These are phyloP conservation scores for Nectonema munidae DNA, from an alignment of 2,888 invertebrate genomes.

Conservation along the genomic window DNA sequence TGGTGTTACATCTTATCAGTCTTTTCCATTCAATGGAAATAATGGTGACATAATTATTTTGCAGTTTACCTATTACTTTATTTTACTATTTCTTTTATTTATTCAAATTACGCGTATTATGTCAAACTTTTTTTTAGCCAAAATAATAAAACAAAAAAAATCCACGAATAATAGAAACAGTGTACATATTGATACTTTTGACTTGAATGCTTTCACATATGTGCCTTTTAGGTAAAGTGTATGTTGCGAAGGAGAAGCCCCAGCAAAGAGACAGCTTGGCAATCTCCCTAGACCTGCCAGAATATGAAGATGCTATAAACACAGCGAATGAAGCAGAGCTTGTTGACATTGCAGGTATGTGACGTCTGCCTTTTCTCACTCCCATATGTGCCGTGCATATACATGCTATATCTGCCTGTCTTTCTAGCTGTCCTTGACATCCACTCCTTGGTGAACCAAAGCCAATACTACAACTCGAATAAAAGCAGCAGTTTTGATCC, in stretches of 20 bases:
- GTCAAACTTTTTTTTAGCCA: no score
- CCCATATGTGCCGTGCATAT: slow-evolving; percentile 2
- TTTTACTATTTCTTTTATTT: no score
- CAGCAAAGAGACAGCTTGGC: slow-evolving; percentile 47
- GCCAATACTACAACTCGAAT: slow-evolving; percentile 76
- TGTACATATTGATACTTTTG: no score
- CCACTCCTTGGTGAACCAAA: slow-evolving; percentile 99
- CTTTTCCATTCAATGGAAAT: no score
- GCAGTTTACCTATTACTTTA: no score
- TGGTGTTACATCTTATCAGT: no score
- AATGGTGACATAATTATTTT: no score
- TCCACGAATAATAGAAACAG: no score
- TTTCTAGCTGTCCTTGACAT: slow-evolving; percentile 70
- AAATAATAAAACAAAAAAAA: no score
- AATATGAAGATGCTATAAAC: slow-evolving; percentile 57
- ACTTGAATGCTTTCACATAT: no score
- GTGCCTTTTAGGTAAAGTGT: slow-evolving; percentile 24
- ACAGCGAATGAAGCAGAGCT: slow-evolving; percentile 71
- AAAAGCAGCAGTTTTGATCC: no score
- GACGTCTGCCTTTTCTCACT: slow-evolving; percentile 17
- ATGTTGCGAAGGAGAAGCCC: slow-evolving; percentile 27
- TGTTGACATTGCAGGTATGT: slow-evolving; percentile 68
- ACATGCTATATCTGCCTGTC: not conserved
- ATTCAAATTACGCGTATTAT: no score
- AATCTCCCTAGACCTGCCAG: slow-evolving; percentile 62